Evolutionary conservation across 2,113 vertebrate genomes (phyloP).

Genomic region (Silurus glanis): DNA sequence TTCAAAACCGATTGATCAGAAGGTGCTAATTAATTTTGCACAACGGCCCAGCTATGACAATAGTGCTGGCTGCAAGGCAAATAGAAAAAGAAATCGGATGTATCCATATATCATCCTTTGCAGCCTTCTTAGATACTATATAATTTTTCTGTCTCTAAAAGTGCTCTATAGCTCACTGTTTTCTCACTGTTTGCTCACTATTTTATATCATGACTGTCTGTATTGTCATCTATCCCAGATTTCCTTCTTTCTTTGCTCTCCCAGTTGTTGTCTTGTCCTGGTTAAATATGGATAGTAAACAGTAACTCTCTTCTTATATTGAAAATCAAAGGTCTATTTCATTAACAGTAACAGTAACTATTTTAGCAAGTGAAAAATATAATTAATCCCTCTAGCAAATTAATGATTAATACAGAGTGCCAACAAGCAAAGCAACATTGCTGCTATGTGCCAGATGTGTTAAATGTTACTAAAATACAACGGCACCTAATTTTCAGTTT

Average conservation of each 20-base stretch:
- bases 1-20: not conserved
- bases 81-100: not conserved
- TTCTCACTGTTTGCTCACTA: too few species aligned
- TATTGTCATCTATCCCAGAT: not conserved
- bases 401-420: not conserved
- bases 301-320: not conserved
- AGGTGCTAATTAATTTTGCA: not conserved
- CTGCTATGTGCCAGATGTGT: not conserved
- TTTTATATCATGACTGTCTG: not conserved
- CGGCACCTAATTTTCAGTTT: not conserved
- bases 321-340: not conserved
- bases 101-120: not conserved
- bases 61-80: not conserved
- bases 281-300: not conserved
- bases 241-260: not conserved
- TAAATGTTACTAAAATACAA: not conserved
- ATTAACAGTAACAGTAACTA: not conserved
- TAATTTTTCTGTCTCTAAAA: not conserved
- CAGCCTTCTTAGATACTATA: not conserved
- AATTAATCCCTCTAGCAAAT: not conserved
- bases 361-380: not conserved
- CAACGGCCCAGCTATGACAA: not conserved
- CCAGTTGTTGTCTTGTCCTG: not conserved
- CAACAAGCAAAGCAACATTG: not conserved
- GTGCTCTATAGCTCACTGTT: not conserved